phyloP scores from a whole-genome alignment of 1,140 invertebrate species.

The Holcopasites calliopsidis region DNA sequence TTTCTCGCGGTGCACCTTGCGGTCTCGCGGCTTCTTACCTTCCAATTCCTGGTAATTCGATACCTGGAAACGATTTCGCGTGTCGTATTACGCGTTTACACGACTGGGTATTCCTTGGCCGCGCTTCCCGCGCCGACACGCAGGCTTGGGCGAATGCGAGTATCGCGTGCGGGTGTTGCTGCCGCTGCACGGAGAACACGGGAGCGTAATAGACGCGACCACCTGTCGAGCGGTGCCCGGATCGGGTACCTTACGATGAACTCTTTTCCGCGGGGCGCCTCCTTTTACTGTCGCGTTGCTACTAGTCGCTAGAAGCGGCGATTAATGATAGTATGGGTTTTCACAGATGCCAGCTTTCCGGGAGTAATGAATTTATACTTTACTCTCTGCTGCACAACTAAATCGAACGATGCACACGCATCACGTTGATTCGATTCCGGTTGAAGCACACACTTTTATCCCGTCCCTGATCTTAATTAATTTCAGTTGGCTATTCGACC shows the following conservation, averaged over 20 bases:
- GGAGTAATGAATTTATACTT: too few relatives aligned
- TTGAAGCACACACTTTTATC: constrained; percentile 40
- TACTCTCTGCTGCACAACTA: too few relatives aligned
- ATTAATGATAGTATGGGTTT: background rate
- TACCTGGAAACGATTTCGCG: constrained; percentile 74
- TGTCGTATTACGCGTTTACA: constrained; percentile 69
- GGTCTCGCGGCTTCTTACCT: constrained; percentile 42
- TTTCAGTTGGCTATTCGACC: constrained; percentile 58
- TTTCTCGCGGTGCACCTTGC: constrained; percentile 43
- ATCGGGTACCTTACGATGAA: background rate
- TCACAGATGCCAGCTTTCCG: too few relatives aligned
- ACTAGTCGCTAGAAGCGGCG: background rate
- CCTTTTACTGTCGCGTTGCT: constrained; percentile 6
- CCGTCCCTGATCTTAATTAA: constrained; percentile 52
- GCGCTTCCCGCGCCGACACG: background rate
- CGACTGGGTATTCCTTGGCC: constrained; percentile 14
- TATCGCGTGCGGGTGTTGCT: background rate
- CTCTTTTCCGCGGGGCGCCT: background rate
- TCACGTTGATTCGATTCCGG: background rate
- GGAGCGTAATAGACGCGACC: constrained; percentile 25
- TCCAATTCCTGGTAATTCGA: constrained; percentile 70
- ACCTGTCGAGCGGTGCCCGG: constrained; percentile 29
- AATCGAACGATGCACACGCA: too few relatives aligned
- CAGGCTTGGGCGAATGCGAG: background rate
- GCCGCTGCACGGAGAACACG: background rate